Conservation (phyloP, 2,113 vertebrate genomes). For the human region GRCh38 chr17:71092001-71092500, state of each 20-base stretch:
- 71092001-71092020: background rate
- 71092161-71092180: background rate
- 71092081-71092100: background rate
- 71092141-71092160: background rate
- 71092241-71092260: background rate
- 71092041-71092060: background rate
- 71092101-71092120: background rate
- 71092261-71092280: background rate
- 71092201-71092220: background rate
- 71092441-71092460: background rate
- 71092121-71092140: background rate
- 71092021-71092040: background rate
- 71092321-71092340: background rate
- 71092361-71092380: background rate
- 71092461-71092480: background rate
- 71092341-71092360: background rate
- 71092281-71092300: background rate
- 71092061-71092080: background rate
- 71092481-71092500: background rate
- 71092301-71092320: background rate
- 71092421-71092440: background rate
- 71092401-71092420: background rate
- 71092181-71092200: background rate
- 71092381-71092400: background rate
- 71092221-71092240: background rate